Conservation (phyloP, 1,140 invertebrate species). For the Micrasema minimum region DNA sequence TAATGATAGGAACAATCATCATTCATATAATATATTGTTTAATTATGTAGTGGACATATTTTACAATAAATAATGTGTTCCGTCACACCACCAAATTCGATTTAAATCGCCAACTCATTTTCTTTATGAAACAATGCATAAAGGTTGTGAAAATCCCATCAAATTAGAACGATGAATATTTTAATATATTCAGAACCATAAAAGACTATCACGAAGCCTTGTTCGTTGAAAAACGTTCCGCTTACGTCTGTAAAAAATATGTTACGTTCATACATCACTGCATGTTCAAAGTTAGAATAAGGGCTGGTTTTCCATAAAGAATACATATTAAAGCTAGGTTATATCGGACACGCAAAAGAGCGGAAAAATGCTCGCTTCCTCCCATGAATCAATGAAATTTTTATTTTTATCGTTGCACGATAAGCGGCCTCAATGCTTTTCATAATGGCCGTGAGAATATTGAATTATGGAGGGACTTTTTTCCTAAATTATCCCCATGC, state of each 20-base stretch:
- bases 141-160: not conserved
- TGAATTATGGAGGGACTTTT: not conserved
- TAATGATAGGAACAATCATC: no score
- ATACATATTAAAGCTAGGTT: not conserved
- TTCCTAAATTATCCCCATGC: not conserved
- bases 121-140: no score
- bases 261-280: not conserved
- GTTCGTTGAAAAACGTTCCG: not conserved
- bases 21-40: no score
- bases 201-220: not conserved
- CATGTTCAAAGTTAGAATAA: not conserved
- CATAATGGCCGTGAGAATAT: constrained; percentile 20
- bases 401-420: not conserved
- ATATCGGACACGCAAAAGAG: constrained; percentile 5
- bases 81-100: no score
- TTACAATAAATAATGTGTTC: no score
- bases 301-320: not conserved
- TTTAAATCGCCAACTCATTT: no score
- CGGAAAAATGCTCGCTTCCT: constrained; percentile 6
- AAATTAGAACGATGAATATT: constrained; percentile 4
- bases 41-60: no score
- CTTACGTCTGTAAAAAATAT: not conserved
- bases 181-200: not conserved
- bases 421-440: not conserved
- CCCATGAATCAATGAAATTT: constrained; percentile 8